Conservation (phyloP, 2,113 vertebrate genomes). For the Butastur rufipennis region DNA sequence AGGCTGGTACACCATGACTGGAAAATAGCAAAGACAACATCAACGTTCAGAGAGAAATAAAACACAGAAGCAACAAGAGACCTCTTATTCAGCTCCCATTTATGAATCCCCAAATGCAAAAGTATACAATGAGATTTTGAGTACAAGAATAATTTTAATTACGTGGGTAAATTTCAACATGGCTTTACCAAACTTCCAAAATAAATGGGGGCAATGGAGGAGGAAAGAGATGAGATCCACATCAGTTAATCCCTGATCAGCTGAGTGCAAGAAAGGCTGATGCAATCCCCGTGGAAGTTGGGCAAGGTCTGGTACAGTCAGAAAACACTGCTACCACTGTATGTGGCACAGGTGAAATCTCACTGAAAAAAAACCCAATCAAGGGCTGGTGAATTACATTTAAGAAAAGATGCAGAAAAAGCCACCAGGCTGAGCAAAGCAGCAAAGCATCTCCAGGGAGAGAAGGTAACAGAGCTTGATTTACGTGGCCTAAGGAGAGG, state of each 20-base stretch:
- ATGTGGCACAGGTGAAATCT: background rate
- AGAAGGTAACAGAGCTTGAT: background rate
- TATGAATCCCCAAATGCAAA: background rate
- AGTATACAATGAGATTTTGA: background rate
- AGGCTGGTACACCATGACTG: rapidly evolving
- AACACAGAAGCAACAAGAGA: background rate
- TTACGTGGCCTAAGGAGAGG: rapidly evolving
- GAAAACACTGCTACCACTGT: rapidly evolving
- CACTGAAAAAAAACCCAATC: background rate
- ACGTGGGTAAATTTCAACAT: background rate
- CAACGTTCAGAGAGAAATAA: background rate
- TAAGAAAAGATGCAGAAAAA: background rate
- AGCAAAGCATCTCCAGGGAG: background rate
- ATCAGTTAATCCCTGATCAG: background rate
- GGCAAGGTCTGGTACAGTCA: background rate
- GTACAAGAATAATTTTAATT: background rate
- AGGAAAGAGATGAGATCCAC: background rate
- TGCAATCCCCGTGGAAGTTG: background rate
- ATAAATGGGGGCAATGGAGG: background rate
- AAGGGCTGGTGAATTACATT: background rate
- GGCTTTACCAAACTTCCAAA: background rate
- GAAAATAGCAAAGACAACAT: background rate
- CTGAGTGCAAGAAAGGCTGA: background rate
- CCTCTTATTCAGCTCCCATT: background rate
- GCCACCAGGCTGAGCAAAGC: background rate